Percentiles rank a stretch among this genome's conserved stretches.
Evolutionary conservation across 2,888 invertebrate genomes (phyloP).

Genomic region (Leptarthrus brevirostris): DNA sequence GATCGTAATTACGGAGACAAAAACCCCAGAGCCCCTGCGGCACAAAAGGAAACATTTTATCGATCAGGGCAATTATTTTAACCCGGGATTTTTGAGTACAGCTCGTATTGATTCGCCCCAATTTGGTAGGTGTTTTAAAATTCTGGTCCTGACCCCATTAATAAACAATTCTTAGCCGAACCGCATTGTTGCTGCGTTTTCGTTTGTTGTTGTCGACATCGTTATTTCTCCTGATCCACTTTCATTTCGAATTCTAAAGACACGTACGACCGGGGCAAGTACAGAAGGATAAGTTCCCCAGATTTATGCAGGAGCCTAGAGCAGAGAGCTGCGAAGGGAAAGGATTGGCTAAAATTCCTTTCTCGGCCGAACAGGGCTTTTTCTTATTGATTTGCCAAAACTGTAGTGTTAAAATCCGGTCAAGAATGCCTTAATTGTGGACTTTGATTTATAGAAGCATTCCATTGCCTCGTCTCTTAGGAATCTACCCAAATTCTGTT

Average conservation of each 20-base stretch:
- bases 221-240: background rate
- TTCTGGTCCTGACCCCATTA: slow-evolving; percentile 15
- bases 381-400: slow-evolving; percentile 28
- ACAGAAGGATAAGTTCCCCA: background rate
- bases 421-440: slow-evolving; percentile 48
- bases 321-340: slow-evolving; percentile 19
- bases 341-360: background rate
- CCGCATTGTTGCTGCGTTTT: slow-evolving; percentile 1
- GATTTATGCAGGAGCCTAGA: slow-evolving; percentile 9
- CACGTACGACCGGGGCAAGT: background rate
- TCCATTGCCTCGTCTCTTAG: slow-evolving; percentile 4
- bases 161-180: slow-evolving; percentile 9
- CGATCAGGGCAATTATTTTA: slow-evolving; percentile 18
- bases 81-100: background rate
- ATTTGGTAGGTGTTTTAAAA: slow-evolving; percentile 14
- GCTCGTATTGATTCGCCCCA: slow-evolving; percentile 1
- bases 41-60: background rate
- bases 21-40: background rate
- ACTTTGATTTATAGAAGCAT: slow-evolving; percentile 45
- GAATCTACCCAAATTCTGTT: background rate
- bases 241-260: slow-evolving; percentile 22
- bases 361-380: too few relatives aligned
- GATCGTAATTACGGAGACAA: slow-evolving; percentile 22
- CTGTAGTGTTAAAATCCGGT: background rate
- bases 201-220: background rate